Base-by-base conservation (phyloP, 1,140 invertebrate species). In the Drosophila gunungcola region DNA sequence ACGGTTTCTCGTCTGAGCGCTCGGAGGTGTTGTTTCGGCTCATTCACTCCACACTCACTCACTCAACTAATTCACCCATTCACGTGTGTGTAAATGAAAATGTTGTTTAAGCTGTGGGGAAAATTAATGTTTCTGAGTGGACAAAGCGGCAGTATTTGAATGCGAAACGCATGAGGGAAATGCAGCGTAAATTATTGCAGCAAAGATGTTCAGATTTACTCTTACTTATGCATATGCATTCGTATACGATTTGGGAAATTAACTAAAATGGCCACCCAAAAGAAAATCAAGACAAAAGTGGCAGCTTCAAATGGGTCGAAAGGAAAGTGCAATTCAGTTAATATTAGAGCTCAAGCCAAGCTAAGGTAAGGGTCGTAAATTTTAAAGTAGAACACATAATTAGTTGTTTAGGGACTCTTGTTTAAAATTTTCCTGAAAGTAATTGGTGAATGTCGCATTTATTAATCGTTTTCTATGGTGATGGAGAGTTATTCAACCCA, bases 31-130 rank as follows among this genome's bases (percentile, higher is more conserved):
- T 12, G 27, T 38, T 43, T 21, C 16, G 13, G 36, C 27, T 34
- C 36, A 48, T 25, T 67, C 45, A 65, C 48, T 65, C 29, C 27
- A 32, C 61, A 42, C 39, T 32, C 25, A 34, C 21, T 34, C 27
- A 38, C 32, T 41, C n/a, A 16, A 2, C 16, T 34, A 42, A 13
- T 16, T 27, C 42, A 12, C n/a, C 36, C 39, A n/a, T 29, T 48
- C 27, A 48, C 46, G 12, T 68, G 38, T 73, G 72, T 58, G 58
- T 51, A 67, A 76, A 76, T 76, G 73, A 67, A 76, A 75, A 76
- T 76, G 61, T 41, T 64, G 72, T 76, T 76, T 76, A 67, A 76
- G 65, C 49, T 76, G 73, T 53, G 53, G 29, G 48, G 46, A 76
- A 75, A 75, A 76, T 76, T 76, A 76, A 76, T 76, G 73, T 58